These are phyloP conservation scores for Micrasema minimum DNA, from an alignment of 1,140 invertebrate genomes.

Conservation along the genomic window DNA sequence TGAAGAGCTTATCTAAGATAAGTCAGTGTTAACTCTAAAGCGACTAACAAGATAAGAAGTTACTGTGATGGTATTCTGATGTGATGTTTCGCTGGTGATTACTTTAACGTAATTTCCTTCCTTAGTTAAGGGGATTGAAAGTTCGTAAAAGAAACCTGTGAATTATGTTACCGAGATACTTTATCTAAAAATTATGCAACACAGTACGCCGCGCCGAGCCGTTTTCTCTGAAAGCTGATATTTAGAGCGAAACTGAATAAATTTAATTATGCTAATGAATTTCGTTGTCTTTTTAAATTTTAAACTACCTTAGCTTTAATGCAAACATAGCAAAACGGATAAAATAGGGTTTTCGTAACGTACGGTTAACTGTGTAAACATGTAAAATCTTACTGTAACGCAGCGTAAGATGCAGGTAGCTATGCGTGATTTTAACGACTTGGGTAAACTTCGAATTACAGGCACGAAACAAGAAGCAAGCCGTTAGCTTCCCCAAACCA, in stretches of 20 bases:
- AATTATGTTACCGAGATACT: conserved; percentile 26
- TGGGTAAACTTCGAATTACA: neutral
- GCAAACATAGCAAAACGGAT: conserved; percentile 27
- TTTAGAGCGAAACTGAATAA: conserved; percentile 50
- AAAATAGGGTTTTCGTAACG: too few relatives aligned
- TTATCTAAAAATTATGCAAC: conserved; percentile 41
- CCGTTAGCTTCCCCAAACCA: neutral
- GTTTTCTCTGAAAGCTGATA: conserved; percentile 31
- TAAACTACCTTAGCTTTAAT: conserved; percentile 23
- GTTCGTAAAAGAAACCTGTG: conserved; percentile 1
- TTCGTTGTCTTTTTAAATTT: conserved; percentile 38
- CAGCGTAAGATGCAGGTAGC: too few relatives aligned
- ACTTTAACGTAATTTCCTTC: neutral
- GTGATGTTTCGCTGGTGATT: conserved; percentile 6
- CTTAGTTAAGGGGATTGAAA: conserved; percentile 6
- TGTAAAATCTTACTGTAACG: too few relatives aligned
- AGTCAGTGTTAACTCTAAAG: neutral
- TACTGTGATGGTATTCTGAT: neutral
- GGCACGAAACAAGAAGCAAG: neutral
- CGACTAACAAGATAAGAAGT: conserved; percentile 17
- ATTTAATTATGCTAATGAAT: conserved; percentile 50
- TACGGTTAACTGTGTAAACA: too few relatives aligned
- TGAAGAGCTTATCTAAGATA: too few relatives aligned
- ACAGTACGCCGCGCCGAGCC: neutral
- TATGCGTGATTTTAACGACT: neutral